Evolutionary conservation across 2,797 vertebrate species (phyloP).

Genomic region (Gila robusta): DNA sequence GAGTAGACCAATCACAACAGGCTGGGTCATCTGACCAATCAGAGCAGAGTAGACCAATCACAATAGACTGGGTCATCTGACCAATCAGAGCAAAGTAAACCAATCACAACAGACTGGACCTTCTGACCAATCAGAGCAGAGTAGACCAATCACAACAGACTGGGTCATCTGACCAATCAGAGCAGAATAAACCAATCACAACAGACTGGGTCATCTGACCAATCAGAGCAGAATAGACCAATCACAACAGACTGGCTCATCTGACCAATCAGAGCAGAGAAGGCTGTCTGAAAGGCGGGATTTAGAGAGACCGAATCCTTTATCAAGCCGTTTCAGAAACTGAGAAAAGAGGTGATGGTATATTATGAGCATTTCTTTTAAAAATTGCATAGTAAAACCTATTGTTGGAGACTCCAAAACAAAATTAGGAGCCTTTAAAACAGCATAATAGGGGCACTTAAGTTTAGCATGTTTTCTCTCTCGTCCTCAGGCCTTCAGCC

Average conservation of each 20-base stretch:
- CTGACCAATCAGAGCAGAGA: not conserved
- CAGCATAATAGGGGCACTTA: not conserved
- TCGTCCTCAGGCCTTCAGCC: conserved; percentile 87
- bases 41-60: not conserved
- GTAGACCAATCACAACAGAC: no score
- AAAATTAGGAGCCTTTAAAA: not conserved
- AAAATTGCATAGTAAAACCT: not conserved
- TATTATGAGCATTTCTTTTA: not conserved
- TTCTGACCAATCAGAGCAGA: no score
- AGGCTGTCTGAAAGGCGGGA: not conserved
- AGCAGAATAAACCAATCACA: no score
- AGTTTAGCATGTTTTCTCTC: not conserved
- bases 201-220: no score
- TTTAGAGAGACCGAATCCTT: not conserved
- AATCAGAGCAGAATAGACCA: no score
- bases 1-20: not conserved
- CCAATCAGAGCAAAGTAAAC: no score
- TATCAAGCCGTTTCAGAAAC: not conserved
- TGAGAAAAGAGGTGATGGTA: not conserved
- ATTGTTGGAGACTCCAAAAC: not conserved
- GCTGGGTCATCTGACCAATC: not conserved
- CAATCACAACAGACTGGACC: not conserved
- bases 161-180: no score
- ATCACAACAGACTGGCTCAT: no score
- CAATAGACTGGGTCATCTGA: not conserved